Conservation (phyloP, 1,140 invertebrate genomes). For the Coboldia fuscipes region DNA sequence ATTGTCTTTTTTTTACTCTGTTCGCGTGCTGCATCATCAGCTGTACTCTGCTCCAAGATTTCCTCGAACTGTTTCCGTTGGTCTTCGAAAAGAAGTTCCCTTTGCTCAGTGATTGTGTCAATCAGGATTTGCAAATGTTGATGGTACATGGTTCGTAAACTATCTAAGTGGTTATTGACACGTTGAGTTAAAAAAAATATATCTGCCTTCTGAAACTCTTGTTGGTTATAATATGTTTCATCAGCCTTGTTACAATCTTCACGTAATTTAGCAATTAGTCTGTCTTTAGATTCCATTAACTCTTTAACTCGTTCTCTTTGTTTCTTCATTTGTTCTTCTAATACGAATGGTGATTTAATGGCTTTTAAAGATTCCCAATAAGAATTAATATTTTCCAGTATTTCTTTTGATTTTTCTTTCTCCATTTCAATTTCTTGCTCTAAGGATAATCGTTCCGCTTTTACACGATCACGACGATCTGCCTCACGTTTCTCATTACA, state of each 20-base stretch:
- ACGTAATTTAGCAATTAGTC: slow-evolving; percentile 49
- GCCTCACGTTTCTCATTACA: slow-evolving; percentile 50
- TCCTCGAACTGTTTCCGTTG: slow-evolving; percentile 42
- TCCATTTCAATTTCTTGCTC: slow-evolving; percentile 9
- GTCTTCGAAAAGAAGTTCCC: slow-evolving; percentile 28
- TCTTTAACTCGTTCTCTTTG: slow-evolving; percentile 51
- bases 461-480: slow-evolving; percentile 25
- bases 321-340: slow-evolving; percentile 41
- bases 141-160: slow-evolving; percentile 48
- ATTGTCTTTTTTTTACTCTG: slow-evolving; percentile 24
- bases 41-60: slow-evolving; percentile 35
- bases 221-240: slow-evolving; percentile 36
- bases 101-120: slow-evolving; percentile 36
- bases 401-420: slow-evolving; percentile 14
- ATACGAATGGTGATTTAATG: slow-evolving; percentile 56
- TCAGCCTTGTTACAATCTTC: slow-evolving; percentile 48
- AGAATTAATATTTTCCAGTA: slow-evolving; percentile 45
- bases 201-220: slow-evolving; percentile 38
- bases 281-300: slow-evolving; percentile 54
- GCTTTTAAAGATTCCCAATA: slow-evolving; percentile 50
- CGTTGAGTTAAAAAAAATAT: slow-evolving; percentile 34
- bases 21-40: slow-evolving; percentile 33
- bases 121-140: slow-evolving; percentile 51
- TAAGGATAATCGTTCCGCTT: slow-evolving; percentile 15
- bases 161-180: slow-evolving; percentile 59